phyloP scores from a whole-genome alignment of 1,140 invertebrate genomes.

The Ostrea edulis region DNA sequence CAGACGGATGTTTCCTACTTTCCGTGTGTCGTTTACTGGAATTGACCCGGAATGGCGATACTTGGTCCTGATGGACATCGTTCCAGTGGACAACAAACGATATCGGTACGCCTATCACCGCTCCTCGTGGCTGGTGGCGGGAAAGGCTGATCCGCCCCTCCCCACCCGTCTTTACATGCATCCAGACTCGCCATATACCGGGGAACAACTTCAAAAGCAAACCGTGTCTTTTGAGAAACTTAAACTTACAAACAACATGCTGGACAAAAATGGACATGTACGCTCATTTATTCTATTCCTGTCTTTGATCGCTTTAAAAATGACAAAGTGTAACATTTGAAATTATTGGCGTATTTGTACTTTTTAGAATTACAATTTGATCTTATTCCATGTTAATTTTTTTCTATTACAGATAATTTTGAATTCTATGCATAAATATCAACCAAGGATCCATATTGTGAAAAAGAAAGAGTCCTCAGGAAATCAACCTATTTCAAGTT shows the following conservation, averaged over 20 bases:
- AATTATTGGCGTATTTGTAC: neutral
- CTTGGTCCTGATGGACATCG: slow-evolving; percentile 96
- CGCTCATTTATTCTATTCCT: slow-evolving; percentile 74
- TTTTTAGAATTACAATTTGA: neutral
- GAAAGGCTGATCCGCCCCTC: slow-evolving; percentile 96
- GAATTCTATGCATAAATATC: slow-evolving; percentile 99
- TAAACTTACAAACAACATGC: slow-evolving; percentile 99
- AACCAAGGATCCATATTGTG: slow-evolving; percentile 94
- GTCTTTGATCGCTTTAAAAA: neutral
- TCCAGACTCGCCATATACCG: slow-evolving; percentile 97
- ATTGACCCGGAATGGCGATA: slow-evolving; percentile 87
- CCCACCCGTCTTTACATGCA: slow-evolving; percentile 94
- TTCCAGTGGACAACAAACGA: slow-evolving; percentile 97
- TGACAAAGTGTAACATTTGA: neutral
- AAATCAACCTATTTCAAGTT: slow-evolving; percentile 79
- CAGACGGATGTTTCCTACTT: slow-evolving; percentile 99
- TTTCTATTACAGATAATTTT: slow-evolving; percentile 89
- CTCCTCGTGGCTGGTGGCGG: slow-evolving; percentile 98
- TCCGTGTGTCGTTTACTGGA: slow-evolving; percentile 92
- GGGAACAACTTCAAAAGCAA: slow-evolving; percentile 96
- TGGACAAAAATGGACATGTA: slow-evolving; percentile 99
- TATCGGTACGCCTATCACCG: slow-evolving; percentile 99
- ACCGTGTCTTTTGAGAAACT: slow-evolving; percentile 99
- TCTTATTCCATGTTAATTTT: neutral
- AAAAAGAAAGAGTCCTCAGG: slow-evolving; percentile 82